Evolutionary conservation across 2,888 invertebrate genomes (phyloP).

Genomic region (Aplocera efformata): DNA sequence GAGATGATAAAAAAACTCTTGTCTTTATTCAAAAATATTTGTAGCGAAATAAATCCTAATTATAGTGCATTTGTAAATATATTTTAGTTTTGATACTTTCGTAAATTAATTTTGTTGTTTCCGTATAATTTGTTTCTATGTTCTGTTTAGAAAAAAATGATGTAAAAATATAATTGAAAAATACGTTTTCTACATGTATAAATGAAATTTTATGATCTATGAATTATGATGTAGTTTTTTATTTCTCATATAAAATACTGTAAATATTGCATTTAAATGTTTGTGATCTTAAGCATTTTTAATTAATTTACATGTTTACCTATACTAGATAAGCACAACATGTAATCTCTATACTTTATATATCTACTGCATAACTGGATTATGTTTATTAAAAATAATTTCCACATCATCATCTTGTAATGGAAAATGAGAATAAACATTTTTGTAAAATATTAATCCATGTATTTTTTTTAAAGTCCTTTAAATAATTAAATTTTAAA

Average conservation of each 20-base stretch:
- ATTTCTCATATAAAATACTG: constrained; percentile 41
- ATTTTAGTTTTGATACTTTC: constrained; percentile 29
- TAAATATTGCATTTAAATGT: constrained; percentile 77
- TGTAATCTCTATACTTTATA: constrained; percentile 53
- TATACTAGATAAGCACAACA: constrained; percentile 57
- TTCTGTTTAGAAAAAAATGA: constrained; percentile 53
- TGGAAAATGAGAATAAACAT: constrained; percentile 65
- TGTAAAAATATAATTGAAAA: constrained; percentile 35
- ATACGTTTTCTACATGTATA: constrained; percentile 49
- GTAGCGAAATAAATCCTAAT: constrained; percentile 35
- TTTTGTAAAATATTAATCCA: constrained; percentile 44
- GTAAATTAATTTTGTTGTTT: constrained; percentile 48
- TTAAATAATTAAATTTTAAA: neutral
- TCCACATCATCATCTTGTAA: constrained; percentile 44
- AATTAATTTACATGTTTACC: constrained; percentile 38
- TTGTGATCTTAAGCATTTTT: constrained; percentile 63
- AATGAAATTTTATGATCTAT: constrained; percentile 31
- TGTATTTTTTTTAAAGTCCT: neutral
- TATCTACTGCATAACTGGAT: constrained; percentile 55
- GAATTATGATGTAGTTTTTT: constrained; percentile 39
- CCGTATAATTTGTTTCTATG: constrained; percentile 42
- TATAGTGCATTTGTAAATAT: constrained; percentile 48
- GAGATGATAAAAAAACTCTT: constrained; percentile 21
- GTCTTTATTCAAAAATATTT: constrained; percentile 34
- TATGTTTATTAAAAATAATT: constrained; percentile 55